These are phyloP conservation scores for Onychomys torridus DNA, from an alignment of 2,797 vertebrate species.

Conservation along the genomic window DNA sequence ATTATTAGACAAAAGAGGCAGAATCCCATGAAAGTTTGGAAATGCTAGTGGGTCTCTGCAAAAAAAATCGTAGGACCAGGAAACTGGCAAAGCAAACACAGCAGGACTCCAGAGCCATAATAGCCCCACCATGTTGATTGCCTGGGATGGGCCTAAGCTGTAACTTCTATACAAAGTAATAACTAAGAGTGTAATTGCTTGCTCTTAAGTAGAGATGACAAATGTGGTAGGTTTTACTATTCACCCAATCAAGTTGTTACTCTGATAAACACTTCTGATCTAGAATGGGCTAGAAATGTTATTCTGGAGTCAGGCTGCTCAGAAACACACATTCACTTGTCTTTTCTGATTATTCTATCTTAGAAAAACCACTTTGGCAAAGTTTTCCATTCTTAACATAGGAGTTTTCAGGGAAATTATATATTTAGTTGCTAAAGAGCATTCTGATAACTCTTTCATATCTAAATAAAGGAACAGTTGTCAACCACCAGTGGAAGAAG, in stretches of 20 bases:
- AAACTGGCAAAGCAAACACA: not conserved
- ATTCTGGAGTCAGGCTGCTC: not conserved
- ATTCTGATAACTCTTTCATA: constrained; percentile 14
- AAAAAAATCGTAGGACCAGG: not conserved
- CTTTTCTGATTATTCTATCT: not conserved
- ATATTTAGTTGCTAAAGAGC: constrained; percentile 8
- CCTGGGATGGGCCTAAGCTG: not conserved
- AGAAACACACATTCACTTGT: not conserved
- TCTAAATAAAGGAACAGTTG: constrained; percentile 19
- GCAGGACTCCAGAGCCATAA: not conserved
- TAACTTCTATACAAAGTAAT: not conserved
- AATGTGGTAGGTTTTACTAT: not conserved
- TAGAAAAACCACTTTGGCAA: not conserved
- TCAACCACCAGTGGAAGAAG: not conserved
- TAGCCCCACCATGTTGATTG: not conserved
- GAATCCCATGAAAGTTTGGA: not conserved
- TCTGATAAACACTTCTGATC: not conserved
- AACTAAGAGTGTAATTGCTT: not conserved
- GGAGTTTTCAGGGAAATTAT: not conserved
- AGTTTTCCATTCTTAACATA: constrained; percentile 1
- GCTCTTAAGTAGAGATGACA: not conserved
- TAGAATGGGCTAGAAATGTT: not conserved
- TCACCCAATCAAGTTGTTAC: not conserved
- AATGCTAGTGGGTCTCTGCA: not conserved
- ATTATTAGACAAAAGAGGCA: not conserved